Evolutionary conservation across 35 echinoderm and acorn worm genomes (phyloP).

Genomic region (Hemicentrotus pulcherrimus): DNA sequence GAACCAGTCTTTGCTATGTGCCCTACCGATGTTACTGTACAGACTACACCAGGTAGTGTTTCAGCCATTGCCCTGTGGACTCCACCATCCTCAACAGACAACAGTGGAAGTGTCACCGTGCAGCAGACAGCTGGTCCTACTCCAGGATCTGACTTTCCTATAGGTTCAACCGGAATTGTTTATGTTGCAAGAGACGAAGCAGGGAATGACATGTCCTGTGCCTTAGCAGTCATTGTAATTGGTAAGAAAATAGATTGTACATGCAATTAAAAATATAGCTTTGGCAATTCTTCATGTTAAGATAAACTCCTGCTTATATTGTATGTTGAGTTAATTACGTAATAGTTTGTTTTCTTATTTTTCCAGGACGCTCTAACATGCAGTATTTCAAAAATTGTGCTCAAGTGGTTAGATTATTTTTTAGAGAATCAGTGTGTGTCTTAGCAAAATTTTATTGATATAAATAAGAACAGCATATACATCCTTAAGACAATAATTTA

Average conservation of each 20-base stretch:
- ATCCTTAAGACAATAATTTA: background rate
- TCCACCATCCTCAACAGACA: constrained; percentile 7
- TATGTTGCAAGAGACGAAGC: background rate
- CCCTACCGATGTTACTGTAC: constrained; percentile 19
- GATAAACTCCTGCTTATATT: too few species aligned
- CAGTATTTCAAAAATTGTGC: too few species aligned
- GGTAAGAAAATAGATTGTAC: background rate
- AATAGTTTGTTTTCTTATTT: too few species aligned
- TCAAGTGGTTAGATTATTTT: too few species aligned
- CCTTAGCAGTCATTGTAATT: constrained; percentile 5
- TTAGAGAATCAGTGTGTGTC: too few species aligned
- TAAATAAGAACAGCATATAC: too few species aligned
- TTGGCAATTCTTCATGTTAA: too few species aligned
- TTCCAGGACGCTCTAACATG: too few species aligned
- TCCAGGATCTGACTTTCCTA: background rate
- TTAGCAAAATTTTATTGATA: too few species aligned
- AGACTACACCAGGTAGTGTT: constrained; percentile 17
- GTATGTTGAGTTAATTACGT: too few species aligned
- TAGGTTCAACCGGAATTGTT: background rate
- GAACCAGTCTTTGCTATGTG: background rate
- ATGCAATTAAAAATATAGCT: too few species aligned
- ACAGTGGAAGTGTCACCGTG: background rate
- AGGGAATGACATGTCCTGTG: background rate
- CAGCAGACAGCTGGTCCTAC: constrained; percentile 31
- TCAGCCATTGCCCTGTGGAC: constrained; percentile 11